Conservation (phyloP, 2,888 invertebrate species). For the Nymphalis urticae region DNA sequence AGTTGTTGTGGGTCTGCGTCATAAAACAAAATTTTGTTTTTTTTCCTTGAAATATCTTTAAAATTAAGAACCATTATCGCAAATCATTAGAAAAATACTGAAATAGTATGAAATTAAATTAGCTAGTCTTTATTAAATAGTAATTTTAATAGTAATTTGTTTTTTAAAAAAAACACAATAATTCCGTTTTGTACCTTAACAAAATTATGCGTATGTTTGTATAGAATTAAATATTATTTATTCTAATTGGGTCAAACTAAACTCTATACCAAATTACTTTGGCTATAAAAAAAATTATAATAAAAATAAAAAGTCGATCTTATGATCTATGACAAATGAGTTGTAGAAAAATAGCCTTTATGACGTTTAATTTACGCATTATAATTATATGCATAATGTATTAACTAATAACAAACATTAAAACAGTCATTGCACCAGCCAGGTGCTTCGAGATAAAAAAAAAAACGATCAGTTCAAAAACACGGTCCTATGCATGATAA, state of each 20-base stretch:
- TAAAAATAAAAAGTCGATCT: not conserved
- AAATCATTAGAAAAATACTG: no score
- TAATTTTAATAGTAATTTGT: no score
- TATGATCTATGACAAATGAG: not conserved
- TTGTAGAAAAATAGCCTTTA: not conserved
- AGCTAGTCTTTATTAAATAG: no score
- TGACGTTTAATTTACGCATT: not conserved
- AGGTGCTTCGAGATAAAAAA: not conserved
- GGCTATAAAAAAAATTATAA: not conserved
- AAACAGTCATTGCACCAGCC: conserved; percentile 1
- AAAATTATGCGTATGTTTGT: no score
- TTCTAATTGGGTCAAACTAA: not conserved
- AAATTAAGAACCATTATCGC: no score
- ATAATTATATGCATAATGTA: not conserved
- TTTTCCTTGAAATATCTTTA: no score
- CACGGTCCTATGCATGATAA: not conserved
- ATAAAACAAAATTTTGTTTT: no score
- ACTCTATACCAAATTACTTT: not conserved
- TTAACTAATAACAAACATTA: not conserved
- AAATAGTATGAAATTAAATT: no score
- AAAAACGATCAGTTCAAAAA: not conserved
- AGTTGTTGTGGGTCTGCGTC: no score
- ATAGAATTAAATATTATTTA: no score
- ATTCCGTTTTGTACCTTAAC: no score
- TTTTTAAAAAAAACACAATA: no score